A percentile compares a stretch with the other conserved stretches of the same genome.
These are phyloP conservation scores for Prinia subflava DNA, from an alignment of 2,113 vertebrate genomes.

Conservation along the genomic window DNA sequence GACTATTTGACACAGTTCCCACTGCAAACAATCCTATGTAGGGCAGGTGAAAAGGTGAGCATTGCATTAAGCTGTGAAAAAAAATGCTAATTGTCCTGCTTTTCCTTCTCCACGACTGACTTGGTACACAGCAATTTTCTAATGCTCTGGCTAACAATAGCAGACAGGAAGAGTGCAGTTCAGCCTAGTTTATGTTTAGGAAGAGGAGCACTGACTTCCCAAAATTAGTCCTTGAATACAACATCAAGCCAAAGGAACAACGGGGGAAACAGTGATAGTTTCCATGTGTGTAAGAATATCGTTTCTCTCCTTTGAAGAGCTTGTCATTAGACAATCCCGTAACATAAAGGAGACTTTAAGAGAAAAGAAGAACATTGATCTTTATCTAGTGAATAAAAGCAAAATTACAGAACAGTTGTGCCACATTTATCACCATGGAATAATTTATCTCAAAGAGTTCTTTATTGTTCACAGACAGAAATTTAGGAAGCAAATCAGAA, in stretches of 20 bases:
- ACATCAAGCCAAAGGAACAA: slow-evolving; percentile 40
- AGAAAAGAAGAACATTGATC: slow-evolving; percentile 7
- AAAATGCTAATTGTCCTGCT: background rate
- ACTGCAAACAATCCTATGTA: background rate
- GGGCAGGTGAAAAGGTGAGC: background rate
- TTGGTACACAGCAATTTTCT: slow-evolving; percentile 29
- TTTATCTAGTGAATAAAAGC: slow-evolving; percentile 19
- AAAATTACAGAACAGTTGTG: background rate
- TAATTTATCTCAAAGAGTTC: background rate
- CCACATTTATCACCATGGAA: background rate
- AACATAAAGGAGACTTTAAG: background rate
- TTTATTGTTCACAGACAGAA: background rate
- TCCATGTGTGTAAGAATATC: slow-evolving; percentile 44
- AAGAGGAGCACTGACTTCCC: slow-evolving; percentile 59
- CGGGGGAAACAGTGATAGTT: slow-evolving; percentile 40
- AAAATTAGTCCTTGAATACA: slow-evolving; percentile 44
- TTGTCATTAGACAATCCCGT: slow-evolving; percentile 20
- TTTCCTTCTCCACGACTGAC: background rate
- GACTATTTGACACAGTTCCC: background rate
- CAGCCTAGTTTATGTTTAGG: slow-evolving; percentile 67
- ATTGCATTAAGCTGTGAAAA: background rate
- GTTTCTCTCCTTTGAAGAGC: slow-evolving; percentile 33
- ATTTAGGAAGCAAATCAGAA: background rate
- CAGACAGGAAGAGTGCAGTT: slow-evolving; percentile 58
- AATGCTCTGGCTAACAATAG: slow-evolving; percentile 48